Evolutionary conservation across 2,113 vertebrate genomes (phyloP), one percentile per base, ranked within the genome.

Genomic region (Podarcis muralis): DNA sequence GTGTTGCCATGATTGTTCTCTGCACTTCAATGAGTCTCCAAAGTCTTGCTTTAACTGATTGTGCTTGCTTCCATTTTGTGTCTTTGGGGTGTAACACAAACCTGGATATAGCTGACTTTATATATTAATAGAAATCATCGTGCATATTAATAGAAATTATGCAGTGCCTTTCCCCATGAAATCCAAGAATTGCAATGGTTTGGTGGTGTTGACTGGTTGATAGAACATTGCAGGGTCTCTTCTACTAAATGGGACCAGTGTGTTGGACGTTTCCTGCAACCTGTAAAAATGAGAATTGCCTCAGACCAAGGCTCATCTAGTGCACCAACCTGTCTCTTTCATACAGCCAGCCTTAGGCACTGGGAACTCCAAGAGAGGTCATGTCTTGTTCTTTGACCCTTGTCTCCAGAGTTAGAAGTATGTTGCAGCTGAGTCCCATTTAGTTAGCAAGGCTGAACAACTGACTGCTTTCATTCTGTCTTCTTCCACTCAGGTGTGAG

Each of bases 1-100:
- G 48, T 11, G 48, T 53, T 53, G 89, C 78, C 83, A 32, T 94
- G 87, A 90, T 93, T 94, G 95, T 3, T 96, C 91, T 88, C 79
- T 84, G 94, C 90, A 86, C 96, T 96, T 94, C 93, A 95, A 95
- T 95, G 94, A 94, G 95, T 95, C 43, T 48, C 43, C 43, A 48
- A 96, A 97, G 96, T 97, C 96, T 96, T 80, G 94, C 93, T 96
- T 97, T 96, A 91, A 48, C 91, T 91, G 79, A 85, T 75, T 78
- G 78, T 83, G 91, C 40, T 18, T 75, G 57, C 83, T 94, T 48
- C 43, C n/a, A 81, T 75, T 91, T 92, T 91, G 72, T 90, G 79
- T 91, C 90, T 92, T 89, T 77, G 81, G 22, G 86, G 75, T 30
- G 62, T 79, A 90, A 53, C 81, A 32, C 69, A 32, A 23, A 1